Evolutionary conservation across 1,140 invertebrate species (phyloP), one percentile per base, ranked within the genome.

Genomic region (Halotydeus destructor): DNA sequence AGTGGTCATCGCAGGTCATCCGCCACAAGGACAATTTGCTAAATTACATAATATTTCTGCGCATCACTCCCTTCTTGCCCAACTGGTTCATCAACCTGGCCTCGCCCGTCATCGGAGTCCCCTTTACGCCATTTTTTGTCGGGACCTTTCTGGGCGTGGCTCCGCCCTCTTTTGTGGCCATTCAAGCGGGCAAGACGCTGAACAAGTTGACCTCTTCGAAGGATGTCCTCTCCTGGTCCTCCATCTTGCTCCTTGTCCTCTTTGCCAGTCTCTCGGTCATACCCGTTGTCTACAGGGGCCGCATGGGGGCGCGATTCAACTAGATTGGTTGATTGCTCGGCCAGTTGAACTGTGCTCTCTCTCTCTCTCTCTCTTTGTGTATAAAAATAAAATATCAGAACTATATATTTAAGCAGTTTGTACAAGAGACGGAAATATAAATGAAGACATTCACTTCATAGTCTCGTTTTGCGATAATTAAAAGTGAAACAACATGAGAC

Each of bases 31-130:
- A 83, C 44, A 76, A 94, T 60, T 63, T 98, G 41, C 69, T 97
- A 11, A 89, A 88, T 63, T 98, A 98, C 57, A 89, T 99, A 49
- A 70, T 99, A 54, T 98, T 98, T 61, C 67, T 98, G 31, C 71
- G 94, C 49, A 81, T 98, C 45, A 98, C 94, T 12, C 94, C 94
- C 38, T 78, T 99, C 51, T 63, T 99, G 42, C 94, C 94, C 4
- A 99, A 99, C 63, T 99, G 94, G 94, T 97, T 98, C 61, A 99
- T 99, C 50, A 99, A 99, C 64, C 71, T 99, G 49, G 75, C 81
- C 3, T 83, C 91, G 46, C 94, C 94, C 23, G 77, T 99, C 12
- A 79, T 99, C 46, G 85, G 86, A 53, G 89, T 99, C 19, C 86
- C 89, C 16, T 58, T 97, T 31, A 48, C 70, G 38, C 83, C 85